Conservation (phyloP, 2,797 vertebrate genomes). For the Trachops cirrhosus region DNA sequence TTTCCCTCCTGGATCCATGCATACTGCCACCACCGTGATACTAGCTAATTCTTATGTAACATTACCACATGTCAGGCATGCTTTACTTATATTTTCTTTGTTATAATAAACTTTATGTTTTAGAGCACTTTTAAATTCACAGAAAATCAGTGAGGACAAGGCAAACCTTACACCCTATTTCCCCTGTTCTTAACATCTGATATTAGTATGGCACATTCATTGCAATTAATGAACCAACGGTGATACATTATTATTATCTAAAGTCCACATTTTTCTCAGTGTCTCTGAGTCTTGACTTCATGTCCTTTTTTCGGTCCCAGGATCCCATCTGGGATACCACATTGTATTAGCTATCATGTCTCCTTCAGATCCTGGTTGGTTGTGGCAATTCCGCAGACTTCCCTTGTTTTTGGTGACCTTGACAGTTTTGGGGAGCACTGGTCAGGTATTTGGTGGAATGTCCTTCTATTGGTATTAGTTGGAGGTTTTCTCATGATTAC, state of each 20-base stretch:
- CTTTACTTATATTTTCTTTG: not conserved
- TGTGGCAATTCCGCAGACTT: not conserved
- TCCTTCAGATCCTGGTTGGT: not conserved
- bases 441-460: not conserved
- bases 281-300: not conserved
- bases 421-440: not conserved
- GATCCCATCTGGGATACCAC: too few relatives aligned
- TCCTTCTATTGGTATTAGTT: not conserved
- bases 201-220: not conserved
- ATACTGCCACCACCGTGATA: accelerated
- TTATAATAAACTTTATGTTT: not conserved
- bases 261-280: not conserved
- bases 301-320: not conserved
- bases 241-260: not conserved
- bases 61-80: not conserved
- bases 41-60: not conserved
- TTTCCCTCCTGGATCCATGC: not conserved
- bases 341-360: accelerated
- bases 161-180: not conserved
- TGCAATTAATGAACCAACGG: not conserved
- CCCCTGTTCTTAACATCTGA: not conserved
- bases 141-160: not conserved
- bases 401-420: not conserved
- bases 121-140: not conserved
- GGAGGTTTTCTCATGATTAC: not conserved